Percentiles rank a stretch among this genome's conserved stretches.
Conservation (phyloP, 2,113 vertebrate species). For the Prolemur simus region DNA sequence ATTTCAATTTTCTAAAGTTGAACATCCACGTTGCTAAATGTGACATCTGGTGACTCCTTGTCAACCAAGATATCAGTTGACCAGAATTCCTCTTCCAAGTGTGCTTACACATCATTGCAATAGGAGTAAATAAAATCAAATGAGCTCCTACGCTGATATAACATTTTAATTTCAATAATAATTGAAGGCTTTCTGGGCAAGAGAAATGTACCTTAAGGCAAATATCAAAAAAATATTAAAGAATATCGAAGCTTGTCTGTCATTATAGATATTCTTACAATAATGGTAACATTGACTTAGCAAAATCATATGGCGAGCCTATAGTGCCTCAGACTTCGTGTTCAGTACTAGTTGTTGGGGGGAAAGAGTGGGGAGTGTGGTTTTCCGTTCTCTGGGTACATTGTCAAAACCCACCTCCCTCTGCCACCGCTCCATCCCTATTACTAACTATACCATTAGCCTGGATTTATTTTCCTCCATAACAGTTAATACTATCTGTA, state of each 20-base stretch:
- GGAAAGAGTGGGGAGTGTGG: not conserved
- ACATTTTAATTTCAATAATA: conserved; percentile 16
- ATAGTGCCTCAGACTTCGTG: not conserved
- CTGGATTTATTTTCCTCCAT: not conserved
- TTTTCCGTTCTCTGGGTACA: not conserved
- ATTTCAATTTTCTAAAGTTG: not conserved
- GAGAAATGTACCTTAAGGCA: not conserved
- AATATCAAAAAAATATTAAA: not conserved
- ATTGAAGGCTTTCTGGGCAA: conserved; percentile 4
- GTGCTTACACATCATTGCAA: not conserved
- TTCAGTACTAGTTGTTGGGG: rapidly evolving
- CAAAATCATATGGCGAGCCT: not conserved
- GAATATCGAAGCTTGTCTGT: not conserved
- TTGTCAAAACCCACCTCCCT: not conserved
- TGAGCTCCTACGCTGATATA: not conserved
- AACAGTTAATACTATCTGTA: not conserved
- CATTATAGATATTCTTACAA: not conserved
- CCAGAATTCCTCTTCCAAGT: not conserved
- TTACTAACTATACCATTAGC: not conserved
- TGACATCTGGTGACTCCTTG: not conserved
- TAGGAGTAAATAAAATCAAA: not conserved
- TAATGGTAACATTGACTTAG: not conserved
- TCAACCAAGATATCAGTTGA: not conserved
- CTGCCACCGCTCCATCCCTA: rapidly evolving
- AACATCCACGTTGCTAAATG: not conserved